phyloP scores from a whole-genome alignment of 1,140 invertebrate genomes.

The Eueides isabella region DNA sequence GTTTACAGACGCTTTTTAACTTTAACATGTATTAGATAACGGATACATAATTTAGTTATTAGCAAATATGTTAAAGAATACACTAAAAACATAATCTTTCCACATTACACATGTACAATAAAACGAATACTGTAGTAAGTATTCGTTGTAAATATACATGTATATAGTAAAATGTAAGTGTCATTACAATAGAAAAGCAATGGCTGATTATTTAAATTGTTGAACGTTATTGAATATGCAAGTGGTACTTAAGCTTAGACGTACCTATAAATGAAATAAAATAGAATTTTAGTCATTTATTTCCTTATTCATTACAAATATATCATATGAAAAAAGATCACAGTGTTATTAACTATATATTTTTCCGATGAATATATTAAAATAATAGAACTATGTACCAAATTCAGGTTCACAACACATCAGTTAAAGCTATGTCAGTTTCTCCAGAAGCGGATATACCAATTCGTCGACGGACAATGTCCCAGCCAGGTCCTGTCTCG shows the following conservation, averaged over 20 bases:
- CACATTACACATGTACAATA: no score
- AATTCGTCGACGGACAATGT: slow-evolving; percentile 61
- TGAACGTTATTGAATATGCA: neutral
- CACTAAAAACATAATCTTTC: no score
- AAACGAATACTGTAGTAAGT: neutral
- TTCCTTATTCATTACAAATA: neutral
- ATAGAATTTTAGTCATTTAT: neutral
- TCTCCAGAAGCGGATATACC: slow-evolving; percentile 39
- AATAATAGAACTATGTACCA: neutral
- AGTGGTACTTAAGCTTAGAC: slow-evolving; percentile 2
- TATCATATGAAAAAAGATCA: neutral
- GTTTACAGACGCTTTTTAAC: neutral
- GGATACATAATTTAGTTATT: neutral
- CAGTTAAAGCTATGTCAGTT: slow-evolving; percentile 5
- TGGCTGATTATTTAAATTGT: slow-evolving; percentile 3
- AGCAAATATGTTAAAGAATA: no score
- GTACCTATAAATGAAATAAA: neutral
- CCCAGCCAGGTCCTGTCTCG: slow-evolving; percentile 62
- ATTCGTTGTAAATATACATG: neutral
- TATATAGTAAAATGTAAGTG: neutral
- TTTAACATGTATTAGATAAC: neutral
- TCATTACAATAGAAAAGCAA: slow-evolving; percentile 1
- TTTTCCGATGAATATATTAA: neutral
- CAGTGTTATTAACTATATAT: no score
- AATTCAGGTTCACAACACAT: slow-evolving; percentile 30